Evolutionary conservation across 2,797 vertebrate genomes (phyloP).

Genomic region (Numenius phaeopus): DNA sequence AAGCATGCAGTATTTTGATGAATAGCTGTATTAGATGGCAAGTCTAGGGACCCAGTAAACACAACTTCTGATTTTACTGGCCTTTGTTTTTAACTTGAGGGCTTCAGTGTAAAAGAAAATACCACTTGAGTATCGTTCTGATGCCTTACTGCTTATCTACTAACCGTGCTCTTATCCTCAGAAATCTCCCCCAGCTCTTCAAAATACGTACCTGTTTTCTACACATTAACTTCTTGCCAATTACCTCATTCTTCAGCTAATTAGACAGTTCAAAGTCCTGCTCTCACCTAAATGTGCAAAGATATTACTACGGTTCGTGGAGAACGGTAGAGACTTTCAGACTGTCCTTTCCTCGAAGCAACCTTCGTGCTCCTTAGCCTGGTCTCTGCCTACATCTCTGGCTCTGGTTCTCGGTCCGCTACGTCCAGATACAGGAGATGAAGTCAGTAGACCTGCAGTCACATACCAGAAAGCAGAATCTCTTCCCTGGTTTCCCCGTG

Average conservation of each 20-base stretch:
- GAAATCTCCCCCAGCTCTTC: background rate
- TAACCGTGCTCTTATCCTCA: background rate
- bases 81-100: slow-evolving; percentile 20
- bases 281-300: background rate
- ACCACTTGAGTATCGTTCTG: background rate
- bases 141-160: background rate
- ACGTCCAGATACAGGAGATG: background rate
- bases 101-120: background rate
- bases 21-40: slow-evolving; percentile 76
- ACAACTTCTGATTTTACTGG: slow-evolving; percentile 17
- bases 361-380: background rate
- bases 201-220: background rate
- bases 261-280: background rate
- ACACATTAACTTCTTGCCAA: background rate
- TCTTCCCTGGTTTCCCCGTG: background rate
- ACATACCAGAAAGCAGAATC: background rate
- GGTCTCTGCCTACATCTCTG: background rate
- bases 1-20: slow-evolving; percentile 74
- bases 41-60: slow-evolving; percentile 67
- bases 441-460: background rate
- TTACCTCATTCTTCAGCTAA: background rate
- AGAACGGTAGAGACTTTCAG: background rate
- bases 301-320: background rate
- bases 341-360: background rate
- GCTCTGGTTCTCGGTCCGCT: background rate